phyloP scores from a whole-genome alignment of 2,888 invertebrate species.

The Gymnoscelis rufifasciata region DNA sequence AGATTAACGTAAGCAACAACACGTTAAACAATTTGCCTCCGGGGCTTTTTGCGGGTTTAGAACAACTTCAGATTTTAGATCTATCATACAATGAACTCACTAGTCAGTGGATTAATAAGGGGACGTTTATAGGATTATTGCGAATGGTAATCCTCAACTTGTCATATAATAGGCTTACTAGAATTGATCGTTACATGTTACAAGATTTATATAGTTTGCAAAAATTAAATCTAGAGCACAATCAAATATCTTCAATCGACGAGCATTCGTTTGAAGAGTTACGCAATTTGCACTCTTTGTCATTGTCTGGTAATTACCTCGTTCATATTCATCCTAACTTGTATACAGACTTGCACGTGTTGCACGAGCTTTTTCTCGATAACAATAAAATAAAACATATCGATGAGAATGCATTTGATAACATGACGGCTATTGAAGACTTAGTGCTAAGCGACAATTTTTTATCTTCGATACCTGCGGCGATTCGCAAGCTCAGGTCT shows the following conservation, averaged over 20 bases:
- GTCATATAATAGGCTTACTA: conserved; percentile 83
- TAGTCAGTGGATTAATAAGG: conserved; percentile 86
- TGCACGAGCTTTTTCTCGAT: conserved; percentile 86
- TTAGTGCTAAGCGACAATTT: conserved; percentile 85
- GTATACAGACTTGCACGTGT: conserved; percentile 84
- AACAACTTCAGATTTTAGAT: conserved; percentile 85
- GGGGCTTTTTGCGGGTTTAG: conserved; percentile 84
- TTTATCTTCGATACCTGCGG: conserved; percentile 82
- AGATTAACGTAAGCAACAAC: conserved; percentile 87
- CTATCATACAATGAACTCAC: conserved; percentile 85
- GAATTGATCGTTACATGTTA: conserved; percentile 84
- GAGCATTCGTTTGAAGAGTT: conserved; percentile 87
- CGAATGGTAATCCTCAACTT: conserved; percentile 87
- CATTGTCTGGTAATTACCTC: conserved; percentile 85
- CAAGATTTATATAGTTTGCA: conserved; percentile 86
- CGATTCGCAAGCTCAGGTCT: conserved; percentile 82
- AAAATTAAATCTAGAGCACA: conserved; percentile 85
- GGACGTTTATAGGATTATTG: conserved; percentile 85
- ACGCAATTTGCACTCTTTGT: conserved; percentile 86
- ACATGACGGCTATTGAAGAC: conserved; percentile 87
- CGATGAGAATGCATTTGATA: conserved; percentile 85
- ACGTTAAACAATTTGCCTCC: conserved; percentile 86
- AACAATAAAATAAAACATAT: conserved; percentile 84
- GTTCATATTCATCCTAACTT: conserved; percentile 82
- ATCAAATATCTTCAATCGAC: conserved; percentile 82